Base-by-base conservation (phyloP, 2,797 vertebrate genomes). In the Chaetodon trifasciatus region DNA sequence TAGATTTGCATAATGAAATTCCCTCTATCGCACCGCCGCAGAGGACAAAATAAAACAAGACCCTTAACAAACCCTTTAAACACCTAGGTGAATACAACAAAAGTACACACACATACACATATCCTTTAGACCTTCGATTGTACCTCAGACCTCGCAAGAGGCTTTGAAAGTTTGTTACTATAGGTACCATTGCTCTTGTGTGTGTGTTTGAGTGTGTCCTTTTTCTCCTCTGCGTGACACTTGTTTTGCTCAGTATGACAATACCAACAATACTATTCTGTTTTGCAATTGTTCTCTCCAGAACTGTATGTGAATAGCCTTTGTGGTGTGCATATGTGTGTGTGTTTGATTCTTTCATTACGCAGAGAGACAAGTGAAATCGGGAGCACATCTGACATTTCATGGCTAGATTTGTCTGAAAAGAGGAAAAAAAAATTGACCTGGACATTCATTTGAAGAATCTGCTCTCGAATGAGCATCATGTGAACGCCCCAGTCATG, bases 1-100 rank as follows among this genome's bases (percentile, higher is more conserved):
- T 6, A 86, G 85, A 92, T 95, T 92, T 92, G 89, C 91, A 94
- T 94, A 93, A 94, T 93, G 88, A 93, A 92, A 94, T 93, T 88
- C 89, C 87, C 91, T 88, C 91, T 91, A 89, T 91, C 88, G 9
- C 82, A 39, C 80, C 17, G 70, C 76, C 56, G 75, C 90, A 91
- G 89, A 93, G 89, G 87, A 92, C 90, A 89, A 88, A 86, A 87
- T 91, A 90, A 92, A 92, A 90, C 90, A 90, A 89, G 85, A 90
- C 87, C 86, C 89, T 92, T 87, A 89, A 90, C 85, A 88, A 89
- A 92, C 88, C 80, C 87, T 84, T 91, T 85, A 91, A 86, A 90
- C 80, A 88, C 86, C 81, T 87, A 78, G 83, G 88, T 88, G 88
- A 78, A 79, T 74, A 73, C 71, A 86, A 85, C 79, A 76, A 67